These are phyloP conservation scores for Falco peregrinus DNA, from an alignment of 2,797 vertebrate genomes.

Conservation along the genomic window DNA sequence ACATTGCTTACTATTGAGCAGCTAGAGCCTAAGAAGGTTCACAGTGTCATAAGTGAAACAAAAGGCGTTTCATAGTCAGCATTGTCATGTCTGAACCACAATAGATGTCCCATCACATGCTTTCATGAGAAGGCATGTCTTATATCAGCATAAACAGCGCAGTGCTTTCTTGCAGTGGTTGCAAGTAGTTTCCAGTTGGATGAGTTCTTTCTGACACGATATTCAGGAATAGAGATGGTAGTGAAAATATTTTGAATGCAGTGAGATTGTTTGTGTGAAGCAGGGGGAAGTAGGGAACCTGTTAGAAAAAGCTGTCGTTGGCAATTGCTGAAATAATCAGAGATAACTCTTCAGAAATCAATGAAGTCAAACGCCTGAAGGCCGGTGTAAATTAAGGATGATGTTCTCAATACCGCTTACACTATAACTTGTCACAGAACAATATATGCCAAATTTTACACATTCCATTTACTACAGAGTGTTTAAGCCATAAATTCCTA, in stretches of 20 bases:
- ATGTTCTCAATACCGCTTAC: neutral
- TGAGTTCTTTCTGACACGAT: neutral
- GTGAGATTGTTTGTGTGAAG: neutral
- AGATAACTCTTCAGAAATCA: constrained; percentile 8
- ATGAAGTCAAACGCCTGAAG: neutral
- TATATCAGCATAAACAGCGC: neutral
- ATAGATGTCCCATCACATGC: neutral
- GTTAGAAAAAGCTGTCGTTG: neutral
- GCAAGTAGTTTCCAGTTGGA: neutral
- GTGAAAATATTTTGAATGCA: neutral
- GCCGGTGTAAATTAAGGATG: neutral
- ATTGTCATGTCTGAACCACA: neutral
- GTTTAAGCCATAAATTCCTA: neutral
- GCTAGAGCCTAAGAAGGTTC: neutral
- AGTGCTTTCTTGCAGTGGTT: neutral
- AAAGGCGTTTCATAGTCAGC: constrained; percentile 14
- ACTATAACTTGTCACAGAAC: neutral
- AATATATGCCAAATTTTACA: neutral
- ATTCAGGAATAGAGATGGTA: neutral
- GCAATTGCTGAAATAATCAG: constrained; percentile 2
- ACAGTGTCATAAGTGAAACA: neutral
- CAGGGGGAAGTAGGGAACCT: neutral
- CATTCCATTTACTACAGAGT: neutral
- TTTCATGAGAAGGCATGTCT: neutral
- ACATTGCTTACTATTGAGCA: constrained; percentile 1